These are phyloP conservation scores for Cerceris ruficornis DNA, from an alignment of 2,888 invertebrate genomes.

Conservation along the genomic window DNA sequence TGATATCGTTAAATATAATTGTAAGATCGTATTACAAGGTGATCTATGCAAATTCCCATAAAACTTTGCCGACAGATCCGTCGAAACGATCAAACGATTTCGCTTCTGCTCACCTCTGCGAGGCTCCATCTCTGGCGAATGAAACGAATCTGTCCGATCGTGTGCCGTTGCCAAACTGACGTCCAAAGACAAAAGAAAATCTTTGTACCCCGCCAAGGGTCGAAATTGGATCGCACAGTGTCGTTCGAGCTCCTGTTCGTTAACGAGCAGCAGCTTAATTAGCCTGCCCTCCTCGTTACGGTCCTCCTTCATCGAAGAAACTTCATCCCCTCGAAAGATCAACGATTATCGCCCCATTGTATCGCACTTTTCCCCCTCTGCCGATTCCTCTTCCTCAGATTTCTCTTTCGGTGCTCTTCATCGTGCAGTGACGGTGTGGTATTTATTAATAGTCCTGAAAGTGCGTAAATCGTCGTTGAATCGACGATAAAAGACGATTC, in stretches of 20 bases:
- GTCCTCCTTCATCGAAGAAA: neutral
- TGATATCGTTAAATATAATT: neutral
- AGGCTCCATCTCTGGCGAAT: constrained; percentile 53
- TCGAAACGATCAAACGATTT: neutral
- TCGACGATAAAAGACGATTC: constrained; percentile 1
- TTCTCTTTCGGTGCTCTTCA: constrained; percentile 14
- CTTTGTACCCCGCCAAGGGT: constrained; percentile 58
- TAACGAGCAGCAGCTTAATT: constrained; percentile 62
- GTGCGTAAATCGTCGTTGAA: constrained; percentile 16
- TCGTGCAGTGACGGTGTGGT: neutral
- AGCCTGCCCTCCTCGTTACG: constrained; percentile 6
- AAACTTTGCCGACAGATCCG: neutral
- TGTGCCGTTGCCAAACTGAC: constrained; percentile 54
- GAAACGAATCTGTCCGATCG: constrained; percentile 36
- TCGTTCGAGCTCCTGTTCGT: constrained; percentile 63
- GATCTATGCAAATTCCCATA: too few relatives aligned
- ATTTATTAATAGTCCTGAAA: constrained; percentile 19
- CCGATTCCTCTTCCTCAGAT: neutral
- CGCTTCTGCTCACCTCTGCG: neutral
- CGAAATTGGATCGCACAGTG: constrained; percentile 67
- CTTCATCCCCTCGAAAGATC: neutral
- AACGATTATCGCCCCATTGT: neutral
- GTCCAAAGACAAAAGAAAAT: constrained; percentile 62
- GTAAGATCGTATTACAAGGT: neutral
- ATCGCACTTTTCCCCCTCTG: neutral